Evolutionary conservation across 92 coral and sea anemone species (phyloP).

Genomic region (Heteractis magnifica): DNA sequence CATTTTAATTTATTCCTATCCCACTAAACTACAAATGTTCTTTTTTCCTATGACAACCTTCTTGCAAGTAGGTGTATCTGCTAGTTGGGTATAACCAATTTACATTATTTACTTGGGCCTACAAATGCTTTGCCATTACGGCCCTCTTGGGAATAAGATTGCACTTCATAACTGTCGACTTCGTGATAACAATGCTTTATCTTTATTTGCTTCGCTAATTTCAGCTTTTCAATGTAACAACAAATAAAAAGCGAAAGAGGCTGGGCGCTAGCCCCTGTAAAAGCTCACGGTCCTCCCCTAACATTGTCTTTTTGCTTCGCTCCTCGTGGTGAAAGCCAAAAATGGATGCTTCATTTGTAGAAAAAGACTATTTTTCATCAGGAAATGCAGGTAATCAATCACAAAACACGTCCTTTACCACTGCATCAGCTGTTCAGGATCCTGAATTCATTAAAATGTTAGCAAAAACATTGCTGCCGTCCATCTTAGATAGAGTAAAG

Average conservation of each 20-base stretch:
- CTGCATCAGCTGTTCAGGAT: neutral
- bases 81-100: too few relatives aligned
- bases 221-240: constrained; percentile 9
- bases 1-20: too few relatives aligned
- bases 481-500: constrained; percentile 24
- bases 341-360: constrained; percentile 1
- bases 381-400: constrained; percentile 28
- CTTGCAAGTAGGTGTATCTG: too few relatives aligned
- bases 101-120: too few relatives aligned
- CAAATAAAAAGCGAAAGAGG: neutral
- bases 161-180: constrained; percentile 49
- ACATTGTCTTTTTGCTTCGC: constrained; percentile 38
- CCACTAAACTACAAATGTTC: too few relatives aligned
- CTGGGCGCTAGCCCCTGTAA: constrained; percentile 27
- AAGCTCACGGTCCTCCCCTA: neutral
- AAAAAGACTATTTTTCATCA: neutral
- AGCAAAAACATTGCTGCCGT: constrained; percentile 6
- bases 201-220: constrained; percentile 37
- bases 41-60: too few relatives aligned
- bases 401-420: neutral
- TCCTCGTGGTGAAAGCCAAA: constrained; percentile 26
- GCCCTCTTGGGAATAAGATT: neutral
- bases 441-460: neutral
- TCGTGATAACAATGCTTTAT: constrained; percentile 46
- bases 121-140: too few relatives aligned